phyloP scores from a whole-genome alignment of 2,113 vertebrate genomes.

The Channa maculata region DNA sequence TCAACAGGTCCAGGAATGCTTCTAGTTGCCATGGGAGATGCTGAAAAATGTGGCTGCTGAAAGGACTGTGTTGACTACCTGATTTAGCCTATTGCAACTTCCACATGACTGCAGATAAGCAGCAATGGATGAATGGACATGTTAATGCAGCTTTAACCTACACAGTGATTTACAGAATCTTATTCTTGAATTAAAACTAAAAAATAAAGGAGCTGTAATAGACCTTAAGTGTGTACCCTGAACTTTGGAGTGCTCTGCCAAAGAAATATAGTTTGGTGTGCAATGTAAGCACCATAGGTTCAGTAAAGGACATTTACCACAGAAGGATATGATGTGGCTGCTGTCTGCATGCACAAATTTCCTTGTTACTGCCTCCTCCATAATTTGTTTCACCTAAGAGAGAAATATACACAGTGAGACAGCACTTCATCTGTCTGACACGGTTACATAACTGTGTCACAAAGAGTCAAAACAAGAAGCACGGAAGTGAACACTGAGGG shows the following conservation, averaged over 20 bases:
- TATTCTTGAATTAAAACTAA: neutral
- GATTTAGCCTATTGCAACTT: too few relatives aligned
- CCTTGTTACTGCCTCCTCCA: conserved; percentile 96
- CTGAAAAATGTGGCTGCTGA: too few relatives aligned
- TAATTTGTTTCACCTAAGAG: conserved; percentile 95
- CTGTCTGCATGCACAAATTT: conserved; percentile 98
- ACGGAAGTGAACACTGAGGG: neutral
- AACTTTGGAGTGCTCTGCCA: neutral
- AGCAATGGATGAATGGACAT: conserved; percentile 13
- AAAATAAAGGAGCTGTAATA: conserved; percentile 8
- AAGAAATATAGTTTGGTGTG: neutral
- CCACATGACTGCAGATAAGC: too few relatives aligned
- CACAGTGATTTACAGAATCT: neutral
- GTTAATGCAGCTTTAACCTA: conserved; percentile 13
- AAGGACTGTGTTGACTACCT: too few relatives aligned
- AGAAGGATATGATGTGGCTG: conserved; percentile 98
- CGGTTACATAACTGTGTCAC: conserved; percentile 10
- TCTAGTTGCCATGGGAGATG: too few relatives aligned
- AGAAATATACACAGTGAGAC: conserved; percentile 38
- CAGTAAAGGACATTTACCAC: conserved; percentile 84
- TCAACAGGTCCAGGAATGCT: too few relatives aligned
- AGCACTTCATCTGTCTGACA: conserved; percentile 17
- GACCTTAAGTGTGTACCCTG: neutral
- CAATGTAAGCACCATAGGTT: neutral
- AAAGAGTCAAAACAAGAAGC: conserved; percentile 15